Percentiles rank a stretch among this genome's conserved stretches.
Evolutionary conservation across 2,888 invertebrate species (phyloP).

Genomic region (Vesta saturnalis): DNA sequence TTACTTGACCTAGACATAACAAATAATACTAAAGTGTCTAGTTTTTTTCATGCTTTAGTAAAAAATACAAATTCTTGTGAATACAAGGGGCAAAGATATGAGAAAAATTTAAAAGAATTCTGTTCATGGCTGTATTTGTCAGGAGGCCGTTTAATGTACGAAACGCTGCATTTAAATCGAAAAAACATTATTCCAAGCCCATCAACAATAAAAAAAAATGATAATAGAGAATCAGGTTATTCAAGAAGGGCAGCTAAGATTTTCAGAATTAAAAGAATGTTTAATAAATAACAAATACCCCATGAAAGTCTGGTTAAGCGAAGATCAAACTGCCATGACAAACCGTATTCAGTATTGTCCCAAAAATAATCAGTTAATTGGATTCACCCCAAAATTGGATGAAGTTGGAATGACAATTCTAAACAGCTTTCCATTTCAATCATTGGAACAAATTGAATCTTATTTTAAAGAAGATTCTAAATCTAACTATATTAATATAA

Average conservation of each 20-base stretch:
- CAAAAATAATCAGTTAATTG: background rate
- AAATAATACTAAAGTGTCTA: background rate
- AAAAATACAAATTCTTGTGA: background rate
- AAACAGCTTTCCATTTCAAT: background rate
- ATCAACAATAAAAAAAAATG: background rate
- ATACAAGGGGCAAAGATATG: conserved; percentile 1
- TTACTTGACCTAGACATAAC: conserved; percentile 1
- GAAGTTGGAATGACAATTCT: background rate
- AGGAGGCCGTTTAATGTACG: too few relatives aligned
- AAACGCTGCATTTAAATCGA: too few relatives aligned
- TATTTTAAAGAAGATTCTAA: background rate
- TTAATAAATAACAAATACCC: background rate
- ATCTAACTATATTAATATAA: background rate
- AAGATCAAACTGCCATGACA: background rate
- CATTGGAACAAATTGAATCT: background rate
- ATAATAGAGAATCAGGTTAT: background rate
- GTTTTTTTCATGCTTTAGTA: background rate
- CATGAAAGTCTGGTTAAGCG: background rate
- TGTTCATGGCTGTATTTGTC: too few relatives aligned
- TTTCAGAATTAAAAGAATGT: conserved; percentile 1
- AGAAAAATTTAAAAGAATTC: background rate
- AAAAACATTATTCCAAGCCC: too few relatives aligned
- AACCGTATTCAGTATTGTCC: background rate
- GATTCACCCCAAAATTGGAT: background rate
- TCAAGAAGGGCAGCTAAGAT: background rate